Percentiles rank a stretch among this genome's conserved stretches.
Evolutionary conservation across 2,113 vertebrate genomes (phyloP).

Genomic region (Mormyrus iriodes): DNA sequence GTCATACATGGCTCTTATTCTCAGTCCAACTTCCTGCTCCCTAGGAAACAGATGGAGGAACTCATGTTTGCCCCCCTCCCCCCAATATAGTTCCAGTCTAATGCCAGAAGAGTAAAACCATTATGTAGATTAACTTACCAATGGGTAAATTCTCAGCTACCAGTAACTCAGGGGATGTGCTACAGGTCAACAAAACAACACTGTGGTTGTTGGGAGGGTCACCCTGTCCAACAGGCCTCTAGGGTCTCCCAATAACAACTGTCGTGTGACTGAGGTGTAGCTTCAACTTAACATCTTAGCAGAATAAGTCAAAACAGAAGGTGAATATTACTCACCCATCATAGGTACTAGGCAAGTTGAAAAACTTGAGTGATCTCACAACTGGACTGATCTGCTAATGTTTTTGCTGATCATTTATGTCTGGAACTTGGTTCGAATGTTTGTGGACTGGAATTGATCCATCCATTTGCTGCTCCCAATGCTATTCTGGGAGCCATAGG

Average conservation of each 20-base stretch:
- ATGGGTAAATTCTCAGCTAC: neutral
- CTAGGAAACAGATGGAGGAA: slow-evolving; percentile 2
- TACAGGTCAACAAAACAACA: neutral
- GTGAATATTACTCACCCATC: neutral
- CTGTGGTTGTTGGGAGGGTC: neutral
- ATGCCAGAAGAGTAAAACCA: neutral
- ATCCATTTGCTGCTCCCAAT: neutral
- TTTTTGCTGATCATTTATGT: neutral
- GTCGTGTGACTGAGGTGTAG: neutral
- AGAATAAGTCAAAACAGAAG: neutral
- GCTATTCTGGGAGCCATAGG: neutral
- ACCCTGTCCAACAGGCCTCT: neutral
- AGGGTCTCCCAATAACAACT: neutral
- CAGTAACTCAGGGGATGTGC: neutral
- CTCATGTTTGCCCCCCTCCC: neutral
- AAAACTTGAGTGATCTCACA: neutral
- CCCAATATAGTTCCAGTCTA: neutral
- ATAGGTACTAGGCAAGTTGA: neutral
- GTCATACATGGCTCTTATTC: neutral
- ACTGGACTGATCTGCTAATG: neutral
- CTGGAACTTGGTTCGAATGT: neutral
- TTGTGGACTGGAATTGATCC: neutral
- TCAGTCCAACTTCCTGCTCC: neutral
- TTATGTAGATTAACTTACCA: neutral
- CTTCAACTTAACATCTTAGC: too few relatives aligned